Evolutionary conservation across 2,113 vertebrate genomes (phyloP), one percentile per base, ranked within the genome.

Genomic region (Alectura lathami): DNA sequence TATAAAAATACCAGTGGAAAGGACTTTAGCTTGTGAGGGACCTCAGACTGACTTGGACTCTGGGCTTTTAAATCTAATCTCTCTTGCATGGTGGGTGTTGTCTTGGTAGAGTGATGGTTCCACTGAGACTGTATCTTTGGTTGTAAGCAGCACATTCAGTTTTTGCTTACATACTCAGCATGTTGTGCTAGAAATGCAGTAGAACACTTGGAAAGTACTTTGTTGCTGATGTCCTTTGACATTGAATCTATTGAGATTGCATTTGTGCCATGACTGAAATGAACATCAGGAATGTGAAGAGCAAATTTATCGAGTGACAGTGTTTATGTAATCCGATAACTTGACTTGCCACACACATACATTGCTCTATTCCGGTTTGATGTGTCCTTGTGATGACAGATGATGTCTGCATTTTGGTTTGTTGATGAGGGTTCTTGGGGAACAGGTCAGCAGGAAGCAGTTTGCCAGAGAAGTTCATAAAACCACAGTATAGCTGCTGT

Each of bases 31-130:
- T 85, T 17, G 83, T 69, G 50, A 89, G 48, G 82, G 45, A 53
- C 54, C 14, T 79, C 0, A 0, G 36, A 73, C 10, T 59, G 16
- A 51, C n/a, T 68, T 64, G 57, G 53, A 68, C 5, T 1, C 2
- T 53, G 30, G 24, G 4, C 42, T 94, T 38, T 62, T 57, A 88
- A 73, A 60, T 66, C 48, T 11, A 56, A 0, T 13, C 9, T 62
- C 60, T 72, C 21, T 62, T 78, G 9, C 3, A 11, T 62, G 40
- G 23, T 42, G 63, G 0, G 4, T 29, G 17, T 42, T 88, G n/a
- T 54, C 50, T 73, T 76, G 17, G 14, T 69, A 73, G 53, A 22
- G 5, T 17, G 16, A 40, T 66, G 57, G 6, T 54, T 93, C 40
- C 24, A 38, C 17, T 59, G 54, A 62, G 22, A 53, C 32, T 56